phyloP scores from a whole-genome alignment of 2,888 invertebrate species.

The Ophonus ardosiacus region DNA sequence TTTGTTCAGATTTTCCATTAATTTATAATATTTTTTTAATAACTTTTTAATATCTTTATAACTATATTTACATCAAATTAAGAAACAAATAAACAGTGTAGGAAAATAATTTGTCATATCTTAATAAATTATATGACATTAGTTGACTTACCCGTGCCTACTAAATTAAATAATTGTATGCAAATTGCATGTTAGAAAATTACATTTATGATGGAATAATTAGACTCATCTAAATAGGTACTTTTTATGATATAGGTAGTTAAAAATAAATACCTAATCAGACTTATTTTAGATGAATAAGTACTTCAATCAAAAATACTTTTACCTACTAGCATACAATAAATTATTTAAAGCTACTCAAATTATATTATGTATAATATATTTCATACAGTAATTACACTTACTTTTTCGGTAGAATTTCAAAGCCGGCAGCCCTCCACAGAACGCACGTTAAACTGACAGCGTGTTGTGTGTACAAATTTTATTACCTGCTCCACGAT shows the following conservation, averaged over 20 bases:
- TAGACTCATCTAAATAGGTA: not conserved
- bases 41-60: too few relatives aligned
- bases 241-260: not conserved
- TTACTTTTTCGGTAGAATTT: not conserved
- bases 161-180: not conserved
- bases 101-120: not conserved
- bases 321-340: too few relatives aligned
- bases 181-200: conserved; percentile 1
- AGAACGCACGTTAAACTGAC: conserved; percentile 32
- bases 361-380: not conserved
- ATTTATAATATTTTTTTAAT: too few relatives aligned
- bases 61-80: not conserved
- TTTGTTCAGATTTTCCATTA: not conserved
- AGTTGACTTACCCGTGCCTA: not conserved
- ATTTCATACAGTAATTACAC: not conserved
- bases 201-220: not conserved
- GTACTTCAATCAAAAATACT: not conserved
- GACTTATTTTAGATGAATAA: not conserved
- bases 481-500: conserved; percentile 34
- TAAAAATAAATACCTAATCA: not conserved
- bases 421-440: conserved; percentile 12
- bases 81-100: not conserved
- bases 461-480: conserved; percentile 32
- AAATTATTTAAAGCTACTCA: too few relatives aligned
- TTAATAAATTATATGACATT: not conserved